phyloP scores from a whole-genome alignment of 1,140 invertebrate genomes.

The Stratiolaelaps scimitus region DNA sequence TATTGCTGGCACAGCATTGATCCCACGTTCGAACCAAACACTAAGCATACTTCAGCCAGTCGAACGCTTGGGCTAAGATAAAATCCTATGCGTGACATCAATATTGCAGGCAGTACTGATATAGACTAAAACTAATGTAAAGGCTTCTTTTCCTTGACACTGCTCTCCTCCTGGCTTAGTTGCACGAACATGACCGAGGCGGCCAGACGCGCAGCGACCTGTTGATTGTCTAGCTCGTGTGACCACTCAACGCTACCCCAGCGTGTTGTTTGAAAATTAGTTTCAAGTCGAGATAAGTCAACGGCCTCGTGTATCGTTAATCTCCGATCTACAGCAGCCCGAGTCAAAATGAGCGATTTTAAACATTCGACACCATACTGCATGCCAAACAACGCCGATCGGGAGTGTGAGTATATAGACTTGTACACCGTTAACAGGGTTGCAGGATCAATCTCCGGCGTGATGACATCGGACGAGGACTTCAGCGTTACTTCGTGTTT shows the following conservation, averaged over 20 bases:
- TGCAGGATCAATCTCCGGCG: neutral
- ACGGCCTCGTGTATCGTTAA: conserved; percentile 68
- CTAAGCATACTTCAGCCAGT: no score
- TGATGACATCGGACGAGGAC: neutral
- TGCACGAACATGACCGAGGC: conserved; percentile 1
- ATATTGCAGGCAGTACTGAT: no score
- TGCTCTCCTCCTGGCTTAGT: neutral
- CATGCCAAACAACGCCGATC: conserved; percentile 48
- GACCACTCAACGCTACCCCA: conserved; percentile 27
- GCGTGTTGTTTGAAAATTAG: conserved; percentile 57
- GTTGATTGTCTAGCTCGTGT: conserved; percentile 15
- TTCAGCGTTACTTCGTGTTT: neutral
- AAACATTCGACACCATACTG: conserved; percentile 72
- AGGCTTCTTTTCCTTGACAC: neutral
- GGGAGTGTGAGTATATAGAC: neutral
- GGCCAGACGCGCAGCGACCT: conserved; percentile 11
- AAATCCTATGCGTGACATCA: no score
- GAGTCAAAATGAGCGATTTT: conserved; percentile 74
- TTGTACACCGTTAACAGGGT: conserved; percentile 7
- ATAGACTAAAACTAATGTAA: no score
- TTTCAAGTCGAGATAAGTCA: conserved; percentile 66
- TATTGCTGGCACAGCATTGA: no score
- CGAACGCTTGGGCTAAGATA: no score
- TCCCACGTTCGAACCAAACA: no score
- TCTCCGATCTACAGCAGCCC: conserved; percentile 61